Evolutionary conservation across 1,140 invertebrate species (phyloP), one percentile per base, ranked within the genome.

Genomic region (Acromyrmex echinatior): DNA sequence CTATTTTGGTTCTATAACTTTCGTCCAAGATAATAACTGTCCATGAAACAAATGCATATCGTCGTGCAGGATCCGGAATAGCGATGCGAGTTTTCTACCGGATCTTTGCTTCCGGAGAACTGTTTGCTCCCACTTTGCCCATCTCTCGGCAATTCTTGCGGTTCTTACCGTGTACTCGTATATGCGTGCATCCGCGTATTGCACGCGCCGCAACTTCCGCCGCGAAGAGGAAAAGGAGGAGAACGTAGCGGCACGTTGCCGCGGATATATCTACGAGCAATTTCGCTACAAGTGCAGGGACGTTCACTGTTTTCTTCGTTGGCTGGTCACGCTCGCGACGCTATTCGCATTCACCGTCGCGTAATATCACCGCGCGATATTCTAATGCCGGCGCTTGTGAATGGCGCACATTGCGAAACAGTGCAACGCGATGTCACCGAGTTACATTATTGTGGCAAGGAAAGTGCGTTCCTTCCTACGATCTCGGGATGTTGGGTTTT

Each of bases 121-220:
- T 58, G 39, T 62, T 63, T 62, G 60, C 16, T n/a, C 31, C 18
- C 18, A 56, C 71, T 31, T 73, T 49, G 45, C 70, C 70, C 70
- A 53, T 53, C 71, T 53, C 71, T 74, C 25, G 74, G 58, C 56
- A 60, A 77, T 77, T 45, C 74, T 77, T 77, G 74, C 58, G 74
- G 74, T 77, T 74, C 51, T 74, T 31, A 12, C 51, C 18, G 51
- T 35, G 70, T 53, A 53, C 71, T 28, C 21, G 70, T 53, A 53
- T 53, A 28, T 53, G 49, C 71, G 71, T 71, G 39, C 21, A 73
- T 53, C 25, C 58, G 35, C 76, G 58, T 45, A 39, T 78, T 78
- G 58, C 76, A 63, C 58, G 58, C 76, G 76, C 58, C 76, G 76
- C 76, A 63, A 63, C 58, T 78, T 78, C 76, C 76, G 76, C 21